Evolutionary conservation across 2,797 vertebrate species (phyloP).

Genomic region (Synanceia verrucosa): DNA sequence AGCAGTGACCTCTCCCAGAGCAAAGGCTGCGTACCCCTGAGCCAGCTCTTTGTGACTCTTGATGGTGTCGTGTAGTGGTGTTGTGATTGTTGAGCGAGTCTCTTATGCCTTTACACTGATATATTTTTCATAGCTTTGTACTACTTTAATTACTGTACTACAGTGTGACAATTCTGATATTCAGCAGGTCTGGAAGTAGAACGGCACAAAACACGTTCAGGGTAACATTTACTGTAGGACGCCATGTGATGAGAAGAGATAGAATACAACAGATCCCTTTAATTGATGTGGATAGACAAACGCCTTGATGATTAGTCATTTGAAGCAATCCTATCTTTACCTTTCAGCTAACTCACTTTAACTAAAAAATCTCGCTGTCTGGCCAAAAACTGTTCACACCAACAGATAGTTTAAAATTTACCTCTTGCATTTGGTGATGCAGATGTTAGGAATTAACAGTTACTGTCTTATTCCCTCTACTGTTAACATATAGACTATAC

Average conservation of each 20-base stretch:
- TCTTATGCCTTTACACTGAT: conserved; percentile 76
- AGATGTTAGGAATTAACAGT: conserved; percentile 31
- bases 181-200: conserved; percentile 85
- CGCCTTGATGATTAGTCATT: conserved; percentile 10
- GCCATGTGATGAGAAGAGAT: conserved; percentile 28
- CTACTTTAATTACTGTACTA: conserved; percentile 77
- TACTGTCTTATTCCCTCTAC: background rate
- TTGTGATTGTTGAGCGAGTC: conserved; percentile 77
- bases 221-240: conserved; percentile 60
- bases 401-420: conserved; percentile 17
- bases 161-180: conserved; percentile 75
- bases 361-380: conserved; percentile 19
- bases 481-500: conserved; percentile 21
- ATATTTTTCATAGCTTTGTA: conserved; percentile 84
- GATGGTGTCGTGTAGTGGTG: conserved; percentile 70
- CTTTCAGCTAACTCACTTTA: conserved; percentile 15
- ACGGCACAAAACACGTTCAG: conserved; percentile 71
- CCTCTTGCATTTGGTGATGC: conserved; percentile 13
- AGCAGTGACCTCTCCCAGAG: conserved; percentile 3
- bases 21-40: conserved; percentile 31
- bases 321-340: conserved; percentile 54
- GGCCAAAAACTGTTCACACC: conserved; percentile 34
- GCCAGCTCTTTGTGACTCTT: conserved; percentile 59
- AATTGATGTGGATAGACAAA: conserved; percentile 36
- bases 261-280: conserved; percentile 32